phyloP scores from a whole-genome alignment of 30 jellyfish, hydroid and myxozoan genomes.

The Haliclystus octoradiatus region DNA sequence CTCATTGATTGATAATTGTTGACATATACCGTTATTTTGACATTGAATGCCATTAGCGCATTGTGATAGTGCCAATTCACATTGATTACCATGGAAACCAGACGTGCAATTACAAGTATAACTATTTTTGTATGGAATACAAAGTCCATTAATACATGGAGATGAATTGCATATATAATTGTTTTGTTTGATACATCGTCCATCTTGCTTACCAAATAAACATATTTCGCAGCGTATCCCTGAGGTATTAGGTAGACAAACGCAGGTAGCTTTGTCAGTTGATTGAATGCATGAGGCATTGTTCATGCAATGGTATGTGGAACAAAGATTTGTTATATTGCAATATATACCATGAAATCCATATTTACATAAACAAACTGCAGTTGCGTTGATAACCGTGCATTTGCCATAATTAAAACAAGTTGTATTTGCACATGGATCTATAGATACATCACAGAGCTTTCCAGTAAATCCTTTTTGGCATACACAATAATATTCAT shows the following conservation, averaged over 20 bases:
- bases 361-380: constrained; percentile 19
- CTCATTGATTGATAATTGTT: not conserved
- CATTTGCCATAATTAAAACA: constrained; percentile 26
- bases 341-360: constrained; percentile 25
- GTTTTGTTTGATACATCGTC: constrained; percentile 10
- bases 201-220: not conserved
- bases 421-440: constrained; percentile 21
- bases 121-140: not conserved
- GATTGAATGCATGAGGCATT: constrained; percentile 28
- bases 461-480: constrained; percentile 24
- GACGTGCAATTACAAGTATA: constrained; percentile 33
- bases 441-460: constrained; percentile 8
- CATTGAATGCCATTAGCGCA: not conserved
- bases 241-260: constrained; percentile 27
- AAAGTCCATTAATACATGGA: not conserved
- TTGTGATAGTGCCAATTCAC: constrained; percentile 17
- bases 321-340: constrained; percentile 14
- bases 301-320: constrained; percentile 11
- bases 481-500: constrained; percentile 22
- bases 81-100: constrained; percentile 30
- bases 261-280: constrained; percentile 17
- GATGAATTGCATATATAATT: constrained; percentile 4
- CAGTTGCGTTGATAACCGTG: constrained; percentile 10
- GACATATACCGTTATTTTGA: not conserved
- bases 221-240: constrained; percentile 23